Evolutionary conservation across 2,888 invertebrate species (phyloP).

Genomic region (Ochropleura leucogaster): DNA sequence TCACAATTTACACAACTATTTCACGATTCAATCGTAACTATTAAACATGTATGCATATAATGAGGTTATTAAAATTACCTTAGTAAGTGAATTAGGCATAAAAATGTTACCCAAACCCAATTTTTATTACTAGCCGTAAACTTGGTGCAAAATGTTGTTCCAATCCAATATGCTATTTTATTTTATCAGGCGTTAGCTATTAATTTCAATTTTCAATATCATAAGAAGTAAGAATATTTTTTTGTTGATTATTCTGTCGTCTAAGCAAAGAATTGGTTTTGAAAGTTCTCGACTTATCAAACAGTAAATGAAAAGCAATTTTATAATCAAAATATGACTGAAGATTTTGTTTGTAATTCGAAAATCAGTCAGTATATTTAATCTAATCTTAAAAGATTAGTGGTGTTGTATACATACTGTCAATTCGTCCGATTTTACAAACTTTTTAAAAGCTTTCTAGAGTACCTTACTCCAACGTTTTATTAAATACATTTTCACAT

Average conservation of each 20-base stretch:
- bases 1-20: background rate
- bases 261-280: background rate
- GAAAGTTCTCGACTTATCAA: too few relatives aligned
- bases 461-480: background rate
- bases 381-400: background rate
- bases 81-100: background rate
- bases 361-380: background rate
- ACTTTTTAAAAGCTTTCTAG: background rate
- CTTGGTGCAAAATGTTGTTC: constrained; percentile 9
- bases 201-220: background rate
- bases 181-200: constrained; percentile 47
- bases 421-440: too few relatives aligned
- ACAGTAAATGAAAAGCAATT: too few relatives aligned
- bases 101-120: too few relatives aligned
- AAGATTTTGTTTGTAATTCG: background rate
- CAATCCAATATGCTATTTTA: constrained; percentile 12
- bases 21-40: background rate
- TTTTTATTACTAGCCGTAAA: too few relatives aligned
- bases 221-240: too few relatives aligned
- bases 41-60: too few relatives aligned
- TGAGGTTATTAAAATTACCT: background rate
- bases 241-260: background rate
- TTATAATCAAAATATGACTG: too few relatives aligned
- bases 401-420: background rate
- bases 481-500: background rate